phyloP scores from a whole-genome alignment of 2,888 invertebrate species.

The Boloria selene region DNA sequence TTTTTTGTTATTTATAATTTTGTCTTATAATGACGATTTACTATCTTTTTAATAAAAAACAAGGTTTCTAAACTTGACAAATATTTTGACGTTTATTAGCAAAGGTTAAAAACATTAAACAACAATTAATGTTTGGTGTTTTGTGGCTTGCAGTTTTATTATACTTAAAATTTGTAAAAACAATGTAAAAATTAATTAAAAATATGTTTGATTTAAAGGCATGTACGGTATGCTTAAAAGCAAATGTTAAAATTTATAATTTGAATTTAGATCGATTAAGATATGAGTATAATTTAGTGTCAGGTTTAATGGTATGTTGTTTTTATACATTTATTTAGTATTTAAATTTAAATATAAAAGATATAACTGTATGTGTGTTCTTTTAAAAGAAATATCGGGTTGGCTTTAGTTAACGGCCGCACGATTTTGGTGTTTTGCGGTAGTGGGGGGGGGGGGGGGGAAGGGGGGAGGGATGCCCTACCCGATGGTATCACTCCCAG shows the following conservation, averaged over 20 bases:
- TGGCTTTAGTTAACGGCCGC: no score
- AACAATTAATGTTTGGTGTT: constrained; percentile 1
- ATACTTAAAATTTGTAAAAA: not conserved
- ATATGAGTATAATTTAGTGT: constrained; percentile 59
- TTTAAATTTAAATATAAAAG: not conserved
- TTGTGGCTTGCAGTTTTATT: constrained; percentile 6
- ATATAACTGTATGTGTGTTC: no score
- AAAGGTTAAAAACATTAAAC: no score
- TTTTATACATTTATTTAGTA: not conserved
- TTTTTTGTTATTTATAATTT: no score
- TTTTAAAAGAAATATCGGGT: no score
- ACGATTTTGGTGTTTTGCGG: no score
- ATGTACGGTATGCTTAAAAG: constrained; percentile 67
- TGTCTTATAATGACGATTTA: no score
- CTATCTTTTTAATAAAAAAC: no score
- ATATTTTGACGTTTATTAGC: constrained; percentile 7
- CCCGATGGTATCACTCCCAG: no score
- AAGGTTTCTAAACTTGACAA: constrained; percentile 6
- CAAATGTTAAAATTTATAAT: constrained; percentile 57
- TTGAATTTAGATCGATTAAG: constrained; percentile 59
- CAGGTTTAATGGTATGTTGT: constrained; percentile 63
- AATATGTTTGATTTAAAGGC: constrained; percentile 63
- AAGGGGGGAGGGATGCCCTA: no score
- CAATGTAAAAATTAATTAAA: constrained; percentile 9
- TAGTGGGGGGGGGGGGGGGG: no score